Conservation (phyloP, 1,140 invertebrate genomes). For the Leptinotarsa lineolata region DNA sequence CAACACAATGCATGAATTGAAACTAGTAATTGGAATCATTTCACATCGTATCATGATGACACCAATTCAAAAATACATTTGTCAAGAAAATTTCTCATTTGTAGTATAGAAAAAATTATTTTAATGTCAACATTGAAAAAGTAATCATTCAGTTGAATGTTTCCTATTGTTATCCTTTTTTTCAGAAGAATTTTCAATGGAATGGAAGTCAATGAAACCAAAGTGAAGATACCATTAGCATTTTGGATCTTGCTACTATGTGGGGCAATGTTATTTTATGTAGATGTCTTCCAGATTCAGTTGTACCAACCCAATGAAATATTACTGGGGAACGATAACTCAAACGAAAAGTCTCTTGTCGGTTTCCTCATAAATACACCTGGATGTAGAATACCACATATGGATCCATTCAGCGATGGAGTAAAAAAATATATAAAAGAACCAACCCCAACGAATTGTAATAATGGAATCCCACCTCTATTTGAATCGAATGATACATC, state of each 20-base stretch:
- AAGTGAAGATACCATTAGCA: constrained; percentile 28
- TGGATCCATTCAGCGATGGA: constrained; percentile 70
- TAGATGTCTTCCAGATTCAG: constrained; percentile 40
- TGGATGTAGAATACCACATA: constrained; percentile 78
- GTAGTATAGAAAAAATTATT: too few relatives aligned
- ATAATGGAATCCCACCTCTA: constrained; percentile 60
- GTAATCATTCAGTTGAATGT: too few relatives aligned
- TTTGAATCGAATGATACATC: constrained; percentile 67
- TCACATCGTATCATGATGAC: too few relatives aligned
- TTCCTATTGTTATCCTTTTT: not conserved
- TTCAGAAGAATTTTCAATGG: constrained; percentile 31
- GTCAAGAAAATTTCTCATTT: too few relatives aligned
- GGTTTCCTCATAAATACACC: constrained; percentile 69
- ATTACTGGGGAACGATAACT: not conserved
- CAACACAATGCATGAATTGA: too few relatives aligned
- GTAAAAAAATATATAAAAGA: constrained; percentile 59
- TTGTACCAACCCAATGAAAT: constrained; percentile 9
- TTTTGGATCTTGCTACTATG: constrained; percentile 37
- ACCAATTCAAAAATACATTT: too few relatives aligned
- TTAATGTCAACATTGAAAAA: too few relatives aligned
- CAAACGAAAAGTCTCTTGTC: constrained; percentile 24
- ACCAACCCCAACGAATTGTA: constrained; percentile 56
- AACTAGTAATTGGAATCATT: too few relatives aligned
- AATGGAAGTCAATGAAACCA: constrained; percentile 35
- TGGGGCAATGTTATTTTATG: constrained; percentile 33